Percentiles rank a stretch among this genome's conserved stretches.
Evolutionary conservation across 37 sponge, comb jelly and placozoan genomes (phyloP).

Genomic region (Theonella swinhoei): DNA sequence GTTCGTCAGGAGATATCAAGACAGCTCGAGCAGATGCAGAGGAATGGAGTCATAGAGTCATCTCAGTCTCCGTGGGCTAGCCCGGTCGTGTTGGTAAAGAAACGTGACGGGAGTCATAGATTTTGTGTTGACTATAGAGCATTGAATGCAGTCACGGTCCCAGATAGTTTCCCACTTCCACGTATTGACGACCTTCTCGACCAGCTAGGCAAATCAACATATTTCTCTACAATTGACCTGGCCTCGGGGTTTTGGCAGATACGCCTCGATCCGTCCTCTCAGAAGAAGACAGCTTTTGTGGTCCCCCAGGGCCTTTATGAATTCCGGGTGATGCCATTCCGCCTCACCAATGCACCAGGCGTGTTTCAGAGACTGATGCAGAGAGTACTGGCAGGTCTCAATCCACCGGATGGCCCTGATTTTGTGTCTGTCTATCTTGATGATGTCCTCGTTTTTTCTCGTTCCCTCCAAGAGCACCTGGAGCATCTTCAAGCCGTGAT

Average conservation of each 20-base stretch:
- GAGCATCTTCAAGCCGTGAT: slow-evolving; percentile 32
- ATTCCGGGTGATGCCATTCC: slow-evolving; percentile 63
- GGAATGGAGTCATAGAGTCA: slow-evolving; percentile 32
- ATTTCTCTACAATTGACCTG: slow-evolving; percentile 40
- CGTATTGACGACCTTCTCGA: slow-evolving; percentile 49
- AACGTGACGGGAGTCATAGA: slow-evolving; percentile 35
- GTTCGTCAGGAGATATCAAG: slow-evolving; percentile 36
- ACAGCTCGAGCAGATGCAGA: slow-evolving; percentile 46
- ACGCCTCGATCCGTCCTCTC: slow-evolving; percentile 23
- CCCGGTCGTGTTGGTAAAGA: slow-evolving; percentile 42
- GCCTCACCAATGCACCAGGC: slow-evolving; percentile 41
- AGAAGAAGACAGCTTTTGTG: slow-evolving; percentile 62
- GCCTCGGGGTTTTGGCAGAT: slow-evolving; percentile 54
- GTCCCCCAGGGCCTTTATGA: slow-evolving; percentile 51
- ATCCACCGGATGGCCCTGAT: slow-evolving; percentile 23
- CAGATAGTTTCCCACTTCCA: slow-evolving; percentile 43
- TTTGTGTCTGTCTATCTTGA: slow-evolving; percentile 49
- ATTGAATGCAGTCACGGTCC: slow-evolving; percentile 29
- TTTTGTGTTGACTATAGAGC: slow-evolving; percentile 37
- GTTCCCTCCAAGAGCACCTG: slow-evolving; percentile 25
- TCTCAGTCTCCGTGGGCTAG: slow-evolving; percentile 42
- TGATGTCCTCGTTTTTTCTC: slow-evolving; percentile 50
- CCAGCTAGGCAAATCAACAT: slow-evolving; percentile 21
- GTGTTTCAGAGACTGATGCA: slow-evolving; percentile 42
- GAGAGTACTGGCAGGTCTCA: slow-evolving; percentile 19